A percentile compares a stretch with the other conserved stretches of the same genome.
Evolutionary conservation across 2,113 vertebrate species (phyloP).

Genomic region (Hemibates koningsi): DNA sequence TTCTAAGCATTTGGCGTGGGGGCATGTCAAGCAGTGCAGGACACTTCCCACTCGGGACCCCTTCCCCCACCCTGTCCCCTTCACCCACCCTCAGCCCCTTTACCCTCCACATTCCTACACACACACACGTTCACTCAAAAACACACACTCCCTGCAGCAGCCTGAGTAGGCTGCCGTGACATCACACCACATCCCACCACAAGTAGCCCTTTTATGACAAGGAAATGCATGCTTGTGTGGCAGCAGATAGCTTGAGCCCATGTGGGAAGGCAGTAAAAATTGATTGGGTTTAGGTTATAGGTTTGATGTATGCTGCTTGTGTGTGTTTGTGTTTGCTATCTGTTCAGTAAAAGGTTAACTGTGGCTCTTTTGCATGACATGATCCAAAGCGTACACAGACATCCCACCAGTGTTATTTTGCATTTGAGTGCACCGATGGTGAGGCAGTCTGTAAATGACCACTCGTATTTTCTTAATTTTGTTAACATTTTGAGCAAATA

Average conservation of each 20-base stretch:
- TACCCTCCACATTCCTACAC: slow-evolving; percentile 57
- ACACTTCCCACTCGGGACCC: slow-evolving; percentile 47
- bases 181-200: slow-evolving; percentile 58
- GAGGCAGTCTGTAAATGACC: not conserved
- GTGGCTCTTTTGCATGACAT: not conserved
- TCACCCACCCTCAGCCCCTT: slow-evolving; percentile 49
- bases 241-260: slow-evolving; percentile 7
- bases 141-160: slow-evolving; percentile 43
- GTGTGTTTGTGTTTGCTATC: slow-evolving; percentile 21
- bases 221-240: slow-evolving; percentile 11
- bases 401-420: not conserved
- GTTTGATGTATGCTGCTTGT: not conserved
- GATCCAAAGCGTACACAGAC: not conserved
- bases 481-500: not conserved
- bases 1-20: slow-evolving; percentile 20
- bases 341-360: not conserved
- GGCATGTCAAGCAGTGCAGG: slow-evolving; percentile 31
- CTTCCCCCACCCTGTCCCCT: slow-evolving; percentile 50
- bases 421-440: not conserved
- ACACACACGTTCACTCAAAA: slow-evolving; percentile 32
- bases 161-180: slow-evolving; percentile 51
- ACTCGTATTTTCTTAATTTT: not conserved
- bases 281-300: slow-evolving; percentile 4
- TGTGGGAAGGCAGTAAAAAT: slow-evolving; percentile 34
- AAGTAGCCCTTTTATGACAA: slow-evolving; percentile 42